Base-by-base conservation (phyloP, 1,140 invertebrate genomes). In the Phocides pigmalion region DNA sequence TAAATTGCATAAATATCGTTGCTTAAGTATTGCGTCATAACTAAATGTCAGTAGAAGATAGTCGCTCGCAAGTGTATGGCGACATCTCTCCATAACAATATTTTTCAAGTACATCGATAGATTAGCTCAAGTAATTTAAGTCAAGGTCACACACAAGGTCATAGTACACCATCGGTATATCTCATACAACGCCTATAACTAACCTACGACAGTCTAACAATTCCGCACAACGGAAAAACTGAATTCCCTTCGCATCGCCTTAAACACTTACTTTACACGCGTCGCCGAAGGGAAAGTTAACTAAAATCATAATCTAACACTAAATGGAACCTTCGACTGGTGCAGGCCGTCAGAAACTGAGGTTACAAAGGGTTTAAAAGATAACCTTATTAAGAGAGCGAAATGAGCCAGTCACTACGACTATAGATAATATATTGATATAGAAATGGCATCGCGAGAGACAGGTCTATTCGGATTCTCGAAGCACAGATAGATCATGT, bases 201-300 rank as follows among this genome's bases (percentile, higher is more conserved):
- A 90, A 63, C 74, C 85, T 91, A 91, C 78, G 82, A 89, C 89
- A 91, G 89, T 91, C 89, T 91, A 91, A 88, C 69, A 73, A 75
- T 89, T 91, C 89, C 89, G 89, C 79, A 89, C 87, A 89, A 91
- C 89, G 89, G 87, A 91, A 91, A 89, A 89, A 82, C 78, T 75
- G 65, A 61, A 70, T 79, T 73, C 84, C 85, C 84, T 82, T 79
- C 79, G 76, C 61, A 22, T 64, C 68, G 72, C 51, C 81, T 88
- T 89, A 87, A 73, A 65, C 50, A 47, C 46, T 80, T 76, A 85
- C 74, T 83, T 87, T 89, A 82, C 84, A 90, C 66, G 67, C 76
- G 56, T 14, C 17, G 17, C 70, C 86, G 77, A 82, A 82, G 85
- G 79, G 87, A 85, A 74, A 66, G 66, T 68, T 80, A 86, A 78